Base-by-base conservation (phyloP, 2,113 vertebrate genomes). In the Tetrao urogallus region DNA sequence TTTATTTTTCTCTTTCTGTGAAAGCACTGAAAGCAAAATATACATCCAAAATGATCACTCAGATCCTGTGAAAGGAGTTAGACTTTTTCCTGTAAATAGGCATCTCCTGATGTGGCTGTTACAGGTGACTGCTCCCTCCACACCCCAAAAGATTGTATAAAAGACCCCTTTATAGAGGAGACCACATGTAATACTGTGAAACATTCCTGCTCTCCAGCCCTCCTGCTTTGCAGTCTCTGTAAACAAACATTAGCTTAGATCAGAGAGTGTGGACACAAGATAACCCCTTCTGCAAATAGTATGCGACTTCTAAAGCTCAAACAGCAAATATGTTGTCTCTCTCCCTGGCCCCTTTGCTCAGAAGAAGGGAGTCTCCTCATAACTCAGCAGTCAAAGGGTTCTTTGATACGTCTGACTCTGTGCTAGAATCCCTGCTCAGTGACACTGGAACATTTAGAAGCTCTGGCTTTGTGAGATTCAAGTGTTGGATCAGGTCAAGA, bases 211-310 rank as follows among this genome's bases (percentile, higher is more conserved):
- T 95, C 83, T 87, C 56, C 60, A 79, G 63, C 48, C 69, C 74
- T 96, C 86, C 90, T 32, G 47, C 90, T 93, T 92, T 88, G 81
- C 91, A 95, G 84, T 25, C 74, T 94, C 91, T 75, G 85, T 86
- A 96, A 97, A 96, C 85, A 98, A 96, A 83, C 83, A 91, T 86
- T 54, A 82, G 78, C 91, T 92, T 25, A 95, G 94, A 96, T 97
- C 95, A 96, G 94, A 93, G 80, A 28, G 38, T 94, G 94, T 97
- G 94, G 89, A 95, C 88, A 95, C 66, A 94, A 97, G 97, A 97
- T 97, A 97, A 97, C 92, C 93, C 71, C 77, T 94, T 97, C 88
- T 90, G 93, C 96, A 97, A 96, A 97, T 78, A 96, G 89, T 6
- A 52, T 34, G 4, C 22, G 90, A 88, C 94, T 97, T 93, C 93